A percentile compares a stretch with the other conserved stretches of the same genome.
Conservation (phyloP, 1,140 invertebrate species). For the Ctenoplectra terminalis region DNA sequence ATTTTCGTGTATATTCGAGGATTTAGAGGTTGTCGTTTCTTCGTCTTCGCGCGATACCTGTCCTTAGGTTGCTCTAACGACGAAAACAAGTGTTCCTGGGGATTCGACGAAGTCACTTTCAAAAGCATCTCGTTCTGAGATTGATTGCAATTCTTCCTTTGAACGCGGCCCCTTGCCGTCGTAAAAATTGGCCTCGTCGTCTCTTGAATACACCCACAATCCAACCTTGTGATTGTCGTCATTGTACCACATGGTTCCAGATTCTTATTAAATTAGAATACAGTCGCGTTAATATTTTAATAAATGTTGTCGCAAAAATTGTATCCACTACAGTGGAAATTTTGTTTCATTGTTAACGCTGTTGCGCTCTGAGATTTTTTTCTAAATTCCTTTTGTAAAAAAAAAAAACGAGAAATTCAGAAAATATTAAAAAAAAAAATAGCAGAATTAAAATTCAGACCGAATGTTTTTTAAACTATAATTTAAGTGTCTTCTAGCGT, state of each 20-base stretch:
- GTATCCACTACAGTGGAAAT: background rate
- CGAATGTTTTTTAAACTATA: background rate
- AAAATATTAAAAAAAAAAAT: no score
- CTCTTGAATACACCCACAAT: conserved; percentile 68
- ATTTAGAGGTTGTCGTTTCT: background rate
- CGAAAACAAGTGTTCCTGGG: conserved; percentile 29
- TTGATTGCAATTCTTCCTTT: conserved; percentile 49
- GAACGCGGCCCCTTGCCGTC: conserved; percentile 50
- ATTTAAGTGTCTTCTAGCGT: background rate
- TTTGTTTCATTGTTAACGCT: no score
- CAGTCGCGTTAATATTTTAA: background rate
- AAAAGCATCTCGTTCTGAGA: conserved; percentile 43
- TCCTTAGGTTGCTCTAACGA: conserved; percentile 6
- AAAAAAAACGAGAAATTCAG: no score
- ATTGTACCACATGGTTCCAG: conserved; percentile 67
- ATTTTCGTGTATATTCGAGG: conserved; percentile 15
- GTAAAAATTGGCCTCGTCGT: conserved; percentile 67
- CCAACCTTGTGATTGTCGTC: conserved; percentile 64
- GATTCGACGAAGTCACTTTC: conserved; percentile 37
- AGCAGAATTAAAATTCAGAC: no score
- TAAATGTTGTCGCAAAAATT: background rate
- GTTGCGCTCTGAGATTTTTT: no score
- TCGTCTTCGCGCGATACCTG: background rate
- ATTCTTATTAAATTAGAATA: conserved; percentile 35
- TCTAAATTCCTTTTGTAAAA: no score